A percentile compares a stretch with the other conserved stretches of the same genome.
These are phyloP conservation scores for Datnioides undecimradiatus DNA, from an alignment of 2,113 vertebrate species.

Conservation along the genomic window DNA sequence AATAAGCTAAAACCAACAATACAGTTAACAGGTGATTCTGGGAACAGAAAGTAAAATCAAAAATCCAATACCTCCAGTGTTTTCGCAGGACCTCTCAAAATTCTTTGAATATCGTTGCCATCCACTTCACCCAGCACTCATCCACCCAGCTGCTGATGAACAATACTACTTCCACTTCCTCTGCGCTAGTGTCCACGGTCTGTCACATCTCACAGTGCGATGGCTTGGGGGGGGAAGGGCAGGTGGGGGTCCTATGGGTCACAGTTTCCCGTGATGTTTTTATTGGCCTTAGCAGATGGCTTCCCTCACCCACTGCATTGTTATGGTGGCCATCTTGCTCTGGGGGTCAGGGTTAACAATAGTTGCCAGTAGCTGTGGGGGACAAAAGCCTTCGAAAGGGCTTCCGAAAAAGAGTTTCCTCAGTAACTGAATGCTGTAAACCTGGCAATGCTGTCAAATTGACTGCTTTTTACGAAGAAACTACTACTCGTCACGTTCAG, in stretches of 20 bases:
- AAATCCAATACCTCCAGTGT: too few species aligned
- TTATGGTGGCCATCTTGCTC: constrained; percentile 70
- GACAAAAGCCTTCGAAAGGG: constrained; percentile 73
- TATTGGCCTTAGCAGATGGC: constrained; percentile 84
- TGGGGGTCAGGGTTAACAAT: constrained; percentile 78
- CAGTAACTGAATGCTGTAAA: constrained; percentile 67
- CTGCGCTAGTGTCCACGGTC: constrained; percentile 9
- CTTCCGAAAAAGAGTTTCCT: constrained; percentile 63
- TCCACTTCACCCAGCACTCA: constrained; percentile 2
- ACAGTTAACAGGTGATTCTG: constrained; percentile 2
- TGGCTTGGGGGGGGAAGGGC: constrained; percentile 55
- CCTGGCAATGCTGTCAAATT: constrained; percentile 62
- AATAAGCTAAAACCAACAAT: neutral
- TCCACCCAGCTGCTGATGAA: constrained; percentile 31
- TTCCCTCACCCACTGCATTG: constrained; percentile 72
- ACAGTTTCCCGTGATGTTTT: constrained; percentile 77
- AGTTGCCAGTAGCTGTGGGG: constrained; percentile 53
- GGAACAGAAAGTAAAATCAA: neutral
- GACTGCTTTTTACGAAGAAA: constrained; percentile 57
- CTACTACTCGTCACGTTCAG: constrained; percentile 44
- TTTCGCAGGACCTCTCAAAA: neutral
- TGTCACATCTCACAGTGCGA: constrained; percentile 61
- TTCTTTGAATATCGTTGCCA: neutral
- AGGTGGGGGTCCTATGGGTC: constrained; percentile 66
- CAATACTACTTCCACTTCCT: constrained; percentile 57